Evolutionary conservation across 2,888 invertebrate genomes (phyloP), one percentile per base, ranked within the genome.

Genomic region (Merodon equestris): DNA sequence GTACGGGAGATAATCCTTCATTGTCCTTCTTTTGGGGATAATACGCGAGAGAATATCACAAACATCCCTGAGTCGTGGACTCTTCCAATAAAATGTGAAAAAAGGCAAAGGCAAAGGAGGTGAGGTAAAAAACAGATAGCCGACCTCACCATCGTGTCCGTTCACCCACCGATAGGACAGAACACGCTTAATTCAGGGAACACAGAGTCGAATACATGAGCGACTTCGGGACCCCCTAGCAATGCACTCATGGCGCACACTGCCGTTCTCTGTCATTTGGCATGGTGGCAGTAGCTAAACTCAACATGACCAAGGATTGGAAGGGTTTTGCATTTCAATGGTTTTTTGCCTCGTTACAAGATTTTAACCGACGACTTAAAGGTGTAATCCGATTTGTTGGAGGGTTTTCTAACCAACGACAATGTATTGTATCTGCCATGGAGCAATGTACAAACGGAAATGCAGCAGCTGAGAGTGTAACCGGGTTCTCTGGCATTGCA

Each of bases 361-460:
- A 57, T 51, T 72, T 64, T 64, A 57, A 57, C 64, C 63, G 57
- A 40, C 36, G 57, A 64, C 51, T 72, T 72, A 72, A 72, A 72
- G 64, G 51, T 58, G 58, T 72, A 72, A 72, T 64, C 58, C 50
- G 72, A 72, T 72, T 72, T 27, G 27, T 27, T 72, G 42, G 36
- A 47, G 27, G 51, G 53, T 58, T 57, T 63, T 38, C 48, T 60
- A 60, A 54, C 60, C 42, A 40, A 51, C 14, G n/a, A 45, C n/a
- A 18, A 61, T 54, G 27, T 40, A 34, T 42, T 54, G 27, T 40
- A 34, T 42, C 13, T 60, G 54, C 19, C 45, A 60, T 45, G 40
- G 18, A 42, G 27, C 27, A 44, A 19, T 42, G 12, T n/a, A 9
- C 27, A 7, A 40, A 14, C 48, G 50, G 42, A 61, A 64, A 64